Evolutionary conservation across 2,888 invertebrate genomes (phyloP), one percentile per base, ranked within the genome.

Genomic region (Hydropsyche betteni): DNA sequence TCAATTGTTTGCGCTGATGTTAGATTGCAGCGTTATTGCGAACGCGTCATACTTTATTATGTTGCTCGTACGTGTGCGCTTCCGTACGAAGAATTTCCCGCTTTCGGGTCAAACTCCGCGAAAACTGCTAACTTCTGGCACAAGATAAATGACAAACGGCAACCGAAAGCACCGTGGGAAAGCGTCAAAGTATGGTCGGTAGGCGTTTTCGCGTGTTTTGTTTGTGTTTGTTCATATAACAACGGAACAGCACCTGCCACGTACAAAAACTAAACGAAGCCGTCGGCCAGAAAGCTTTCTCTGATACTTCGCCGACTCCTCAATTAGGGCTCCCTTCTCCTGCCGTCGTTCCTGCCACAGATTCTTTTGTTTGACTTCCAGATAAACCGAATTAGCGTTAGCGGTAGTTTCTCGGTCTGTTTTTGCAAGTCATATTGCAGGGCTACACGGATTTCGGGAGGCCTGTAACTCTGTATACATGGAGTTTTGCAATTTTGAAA

Each of bases 241-340:
- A 64, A 36, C 64, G 6, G 10, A 24, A 33, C n/a, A 64, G 64
- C 34, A 64, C 36, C 64, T 64, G 64, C 64, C 36, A 36, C 36
- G 64, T 10, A 64, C 36, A 64, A 64, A 64, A 64, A 64, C 8
- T 36, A 64, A 64, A 64, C 64, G 64, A 64, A 34, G 33, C 33
- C n/a, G n/a, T n/a, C n/a, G n/a, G n/a, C n/a, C n/a, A n/a, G n/a
- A 64, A 64, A 64, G 64, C 64, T 36, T 64, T 36, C 64, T 64
- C 64, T 64, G 64, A 36, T 61, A 61, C 61, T 61, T 61, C 24
- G 61, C 33, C 33, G 8, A 64, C 36, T 64, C 34, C 33, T 64
- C 64, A 64, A 64, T 64, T 64, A 64, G 34, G 64, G 44, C 4
- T 44, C 6, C 1, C 3, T 44, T 4, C 6, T 44, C 6, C 44